Conservation (phyloP, 1,140 invertebrate genomes). For the Spodoptera frugiperda region DNA sequence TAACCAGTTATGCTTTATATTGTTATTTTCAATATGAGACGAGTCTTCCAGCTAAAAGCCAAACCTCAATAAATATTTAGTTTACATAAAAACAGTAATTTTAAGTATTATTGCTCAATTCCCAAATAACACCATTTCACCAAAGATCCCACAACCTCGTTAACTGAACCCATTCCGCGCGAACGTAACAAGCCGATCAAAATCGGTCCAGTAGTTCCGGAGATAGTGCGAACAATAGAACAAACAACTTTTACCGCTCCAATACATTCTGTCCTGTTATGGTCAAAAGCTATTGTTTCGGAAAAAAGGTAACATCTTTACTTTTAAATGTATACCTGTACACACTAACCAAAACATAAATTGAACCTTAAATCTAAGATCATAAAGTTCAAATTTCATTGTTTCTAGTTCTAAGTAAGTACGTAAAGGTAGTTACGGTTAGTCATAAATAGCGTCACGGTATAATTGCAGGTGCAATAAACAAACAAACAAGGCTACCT, state of each 20-base stretch:
- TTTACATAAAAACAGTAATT: background rate
- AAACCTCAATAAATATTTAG: too few species aligned
- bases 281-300: slow-evolving; percentile 19
- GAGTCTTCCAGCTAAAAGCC: too few species aligned
- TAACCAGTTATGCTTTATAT: too few species aligned
- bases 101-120: background rate
- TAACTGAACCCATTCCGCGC: background rate
- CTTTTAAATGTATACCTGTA: background rate
- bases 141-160: slow-evolving; percentile 1
- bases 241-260: slow-evolving; percentile 37
- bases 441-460: slow-evolving; percentile 7
- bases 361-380: background rate
- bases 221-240: slow-evolving; percentile 34
- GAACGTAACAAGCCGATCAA: slow-evolving; percentile 21
- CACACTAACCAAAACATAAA: background rate
- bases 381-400: background rate
- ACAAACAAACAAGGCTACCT: slow-evolving; percentile 35
- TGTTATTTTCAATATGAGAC: too few species aligned
- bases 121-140: background rate
- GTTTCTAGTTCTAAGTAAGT: background rate
- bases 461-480: slow-evolving; percentile 26
- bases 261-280: slow-evolving; percentile 37
- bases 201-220: slow-evolving; percentile 35
- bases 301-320: slow-evolving; percentile 38
- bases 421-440: slow-evolving; percentile 8